Percentiles rank a stretch among this genome's conserved stretches.
Conservation (phyloP, 2,113 vertebrate genomes). For the Nestor notabilis region DNA sequence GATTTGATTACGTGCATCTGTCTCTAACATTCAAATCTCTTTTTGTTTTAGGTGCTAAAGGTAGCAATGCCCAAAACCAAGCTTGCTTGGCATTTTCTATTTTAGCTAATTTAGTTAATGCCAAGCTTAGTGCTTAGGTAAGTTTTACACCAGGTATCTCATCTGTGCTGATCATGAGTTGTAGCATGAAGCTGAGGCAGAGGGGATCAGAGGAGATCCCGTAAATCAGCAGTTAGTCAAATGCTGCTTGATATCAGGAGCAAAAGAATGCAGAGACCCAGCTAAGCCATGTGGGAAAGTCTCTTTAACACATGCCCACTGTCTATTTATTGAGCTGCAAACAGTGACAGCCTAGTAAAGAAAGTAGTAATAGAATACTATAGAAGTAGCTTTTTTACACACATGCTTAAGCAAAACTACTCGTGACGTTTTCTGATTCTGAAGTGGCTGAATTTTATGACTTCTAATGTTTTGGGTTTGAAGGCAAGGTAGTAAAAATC, state of each 20-base stretch:
- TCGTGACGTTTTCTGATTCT: background rate
- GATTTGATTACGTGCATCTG: background rate
- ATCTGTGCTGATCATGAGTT: background rate
- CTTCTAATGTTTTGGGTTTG: background rate
- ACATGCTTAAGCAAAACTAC: background rate
- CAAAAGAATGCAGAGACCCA: background rate
- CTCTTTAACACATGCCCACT: rapidly evolving
- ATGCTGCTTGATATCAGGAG: background rate
- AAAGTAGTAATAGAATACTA: background rate
- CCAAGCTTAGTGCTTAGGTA: background rate
- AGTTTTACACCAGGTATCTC: background rate
- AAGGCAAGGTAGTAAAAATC: background rate
- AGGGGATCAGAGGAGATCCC: background rate
- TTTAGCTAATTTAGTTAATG: background rate
- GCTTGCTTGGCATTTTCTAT: background rate
- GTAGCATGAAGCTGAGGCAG: background rate
- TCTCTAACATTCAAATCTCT: background rate
- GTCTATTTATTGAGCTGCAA: background rate
- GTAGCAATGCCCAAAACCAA: background rate
- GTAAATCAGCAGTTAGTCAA: background rate
- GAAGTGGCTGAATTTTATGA: background rate
- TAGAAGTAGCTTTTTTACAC: background rate
- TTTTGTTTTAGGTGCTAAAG: background rate
- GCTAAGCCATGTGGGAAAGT: background rate
- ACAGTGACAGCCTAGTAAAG: background rate